Evolutionary conservation across 2,113 vertebrate species (phyloP).

Genomic region (Microcebus lehilahytsara): DNA sequence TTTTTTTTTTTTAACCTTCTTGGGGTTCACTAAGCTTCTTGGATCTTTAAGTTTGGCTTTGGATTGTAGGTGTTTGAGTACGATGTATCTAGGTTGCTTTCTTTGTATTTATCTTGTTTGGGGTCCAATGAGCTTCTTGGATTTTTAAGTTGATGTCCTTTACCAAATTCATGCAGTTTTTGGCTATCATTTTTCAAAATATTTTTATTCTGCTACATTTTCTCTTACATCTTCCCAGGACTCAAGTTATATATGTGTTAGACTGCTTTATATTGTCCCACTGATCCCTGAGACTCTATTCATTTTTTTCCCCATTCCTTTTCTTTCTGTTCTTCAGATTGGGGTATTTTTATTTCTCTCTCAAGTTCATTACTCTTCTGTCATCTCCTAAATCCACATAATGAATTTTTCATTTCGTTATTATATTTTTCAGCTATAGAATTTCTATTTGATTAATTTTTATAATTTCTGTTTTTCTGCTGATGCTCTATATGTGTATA

Average conservation of each 20-base stretch:
- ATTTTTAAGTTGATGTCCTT: neutral
- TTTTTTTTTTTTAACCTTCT: neutral
- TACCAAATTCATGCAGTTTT: neutral
- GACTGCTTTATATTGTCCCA: neutral
- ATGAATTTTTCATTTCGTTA: neutral
- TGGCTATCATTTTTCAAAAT: neutral
- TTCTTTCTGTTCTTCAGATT: neutral
- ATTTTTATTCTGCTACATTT: neutral
- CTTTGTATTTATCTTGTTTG: neutral
- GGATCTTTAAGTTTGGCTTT: neutral
- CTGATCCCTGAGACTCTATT: neutral
- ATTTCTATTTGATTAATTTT: neutral
- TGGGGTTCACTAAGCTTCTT: neutral
- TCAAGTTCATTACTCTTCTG: neutral
- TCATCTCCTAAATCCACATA: neutral
- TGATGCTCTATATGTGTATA: neutral
- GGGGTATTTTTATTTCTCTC: neutral
- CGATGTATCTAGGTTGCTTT: neutral
- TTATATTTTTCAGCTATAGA: neutral
- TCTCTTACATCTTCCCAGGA: neutral
- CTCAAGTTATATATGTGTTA: neutral
- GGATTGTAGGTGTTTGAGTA: neutral
- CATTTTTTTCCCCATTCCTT: neutral
- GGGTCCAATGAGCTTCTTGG: neutral
- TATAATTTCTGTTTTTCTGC: neutral